Evolutionary conservation across 2,797 vertebrate species (phyloP).

Genomic region (Phaenicophaeus curvirostris): DNA sequence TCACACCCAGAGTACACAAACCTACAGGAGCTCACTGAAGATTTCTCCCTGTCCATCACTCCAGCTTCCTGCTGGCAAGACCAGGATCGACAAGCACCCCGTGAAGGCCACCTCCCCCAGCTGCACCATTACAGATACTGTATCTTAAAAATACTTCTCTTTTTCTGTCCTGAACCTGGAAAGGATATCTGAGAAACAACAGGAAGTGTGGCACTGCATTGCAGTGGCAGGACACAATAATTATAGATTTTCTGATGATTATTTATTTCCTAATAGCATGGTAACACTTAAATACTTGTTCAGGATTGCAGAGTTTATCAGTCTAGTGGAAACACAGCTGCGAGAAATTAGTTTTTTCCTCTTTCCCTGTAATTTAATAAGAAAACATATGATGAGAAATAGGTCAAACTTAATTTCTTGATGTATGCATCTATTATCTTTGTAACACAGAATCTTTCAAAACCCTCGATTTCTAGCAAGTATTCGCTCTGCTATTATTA

Average conservation of each 20-base stretch:
- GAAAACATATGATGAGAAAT: background rate
- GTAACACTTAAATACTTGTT: background rate
- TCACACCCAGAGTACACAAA: background rate
- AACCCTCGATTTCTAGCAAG: background rate
- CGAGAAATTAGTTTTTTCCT: background rate
- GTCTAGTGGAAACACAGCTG: background rate
- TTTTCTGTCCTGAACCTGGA: background rate
- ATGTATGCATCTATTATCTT: background rate
- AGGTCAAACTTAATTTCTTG: background rate
- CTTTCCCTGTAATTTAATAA: background rate
- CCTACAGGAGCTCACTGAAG: too few relatives aligned
- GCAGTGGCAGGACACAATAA: background rate
- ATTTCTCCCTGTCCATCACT: background rate
- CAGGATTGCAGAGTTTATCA: background rate
- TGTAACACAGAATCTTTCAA: background rate
- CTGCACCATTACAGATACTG: background rate
- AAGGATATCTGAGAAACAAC: background rate
- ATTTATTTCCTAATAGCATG: background rate
- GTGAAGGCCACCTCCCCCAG: background rate
- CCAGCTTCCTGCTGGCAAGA: background rate
- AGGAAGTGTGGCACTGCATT: background rate
- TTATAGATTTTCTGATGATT: background rate
- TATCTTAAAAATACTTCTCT: background rate
- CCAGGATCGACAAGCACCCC: background rate
- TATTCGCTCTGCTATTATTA: background rate